Evolutionary conservation across 2,113 vertebrate genomes (phyloP).

Genomic region (Thinocorus orbignyianus): DNA sequence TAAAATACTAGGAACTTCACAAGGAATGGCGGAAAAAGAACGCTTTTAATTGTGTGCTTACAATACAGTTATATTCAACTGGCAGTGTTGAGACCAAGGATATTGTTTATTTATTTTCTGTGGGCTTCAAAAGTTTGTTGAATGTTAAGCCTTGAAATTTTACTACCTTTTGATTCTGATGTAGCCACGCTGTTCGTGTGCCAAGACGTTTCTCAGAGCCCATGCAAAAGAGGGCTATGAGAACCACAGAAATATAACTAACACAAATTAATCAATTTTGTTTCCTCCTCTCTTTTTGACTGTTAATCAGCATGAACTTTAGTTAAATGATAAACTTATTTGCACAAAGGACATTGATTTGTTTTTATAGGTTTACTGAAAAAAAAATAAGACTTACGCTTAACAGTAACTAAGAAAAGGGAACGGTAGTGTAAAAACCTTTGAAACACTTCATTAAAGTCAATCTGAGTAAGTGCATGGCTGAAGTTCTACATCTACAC

Average conservation of each 20-base stretch:
- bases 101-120: not conserved
- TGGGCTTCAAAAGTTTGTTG: not conserved
- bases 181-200: not conserved
- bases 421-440: not conserved
- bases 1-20: not conserved
- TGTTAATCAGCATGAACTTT: not conserved
- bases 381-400: not conserved
- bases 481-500: not conserved
- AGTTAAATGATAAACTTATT: not conserved
- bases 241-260: not conserved
- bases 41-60: not conserved
- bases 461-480: not conserved
- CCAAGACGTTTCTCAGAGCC: not conserved
- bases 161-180: not conserved
- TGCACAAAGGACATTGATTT: not conserved
- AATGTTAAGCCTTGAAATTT: not conserved
- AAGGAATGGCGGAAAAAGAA: not conserved
- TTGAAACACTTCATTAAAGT: not conserved
- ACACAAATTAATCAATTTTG: not conserved
- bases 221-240: not conserved
- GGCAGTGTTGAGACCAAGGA: not conserved
- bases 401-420: not conserved
- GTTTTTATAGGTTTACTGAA: not conserved
- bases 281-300: not conserved
- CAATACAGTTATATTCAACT: not conserved